Percentiles rank a stretch among this genome's conserved stretches.
Evolutionary conservation across 2,797 vertebrate genomes (phyloP).

Genomic region (Ctenopoma kingsleyae): DNA sequence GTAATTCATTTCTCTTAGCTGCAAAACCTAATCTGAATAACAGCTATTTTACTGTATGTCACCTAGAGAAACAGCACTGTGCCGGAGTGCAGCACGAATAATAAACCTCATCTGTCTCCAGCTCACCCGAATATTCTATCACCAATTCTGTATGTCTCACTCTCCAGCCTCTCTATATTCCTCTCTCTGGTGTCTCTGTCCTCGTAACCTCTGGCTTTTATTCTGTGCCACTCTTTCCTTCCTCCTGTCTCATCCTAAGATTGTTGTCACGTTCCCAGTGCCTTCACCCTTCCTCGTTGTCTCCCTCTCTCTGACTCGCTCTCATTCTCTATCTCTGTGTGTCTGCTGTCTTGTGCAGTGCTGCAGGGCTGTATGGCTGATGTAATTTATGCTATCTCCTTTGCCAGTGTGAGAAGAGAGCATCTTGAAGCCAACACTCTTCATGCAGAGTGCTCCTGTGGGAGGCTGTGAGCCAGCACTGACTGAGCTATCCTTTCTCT

Average conservation of each 20-base stretch:
- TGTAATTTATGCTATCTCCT: constrained; percentile 80
- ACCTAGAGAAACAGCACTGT: constrained; percentile 12
- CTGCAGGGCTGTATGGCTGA: constrained; percentile 72
- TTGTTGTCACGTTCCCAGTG: constrained; percentile 37
- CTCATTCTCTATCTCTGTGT: constrained; percentile 42
- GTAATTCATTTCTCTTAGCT: constrained; percentile 35
- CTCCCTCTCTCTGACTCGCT: constrained; percentile 15
- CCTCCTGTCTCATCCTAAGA: constrained; percentile 46
- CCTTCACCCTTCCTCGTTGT: constrained; percentile 25
- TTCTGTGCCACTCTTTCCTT: constrained; percentile 20
- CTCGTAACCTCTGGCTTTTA: constrained; percentile 31
- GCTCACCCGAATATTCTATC: constrained; percentile 33
- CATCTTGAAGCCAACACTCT: constrained; percentile 66
- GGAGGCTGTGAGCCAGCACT: constrained; percentile 63
- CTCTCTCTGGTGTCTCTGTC: constrained; percentile 17
- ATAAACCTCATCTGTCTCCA: constrained; percentile 56
- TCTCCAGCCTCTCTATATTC: background rate
- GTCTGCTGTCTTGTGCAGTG: constrained; percentile 56
- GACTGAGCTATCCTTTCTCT: constrained; percentile 39
- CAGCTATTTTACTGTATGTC: constrained; percentile 31
- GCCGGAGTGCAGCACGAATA: constrained; percentile 34
- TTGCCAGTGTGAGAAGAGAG: constrained; percentile 64
- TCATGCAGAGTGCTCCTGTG: constrained; percentile 77
- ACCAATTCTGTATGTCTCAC: constrained; percentile 24
- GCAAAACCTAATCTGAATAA: constrained; percentile 46